Conservation (phyloP, 2,113 vertebrate species). For the Oncorhynchus gorbuscha region DNA sequence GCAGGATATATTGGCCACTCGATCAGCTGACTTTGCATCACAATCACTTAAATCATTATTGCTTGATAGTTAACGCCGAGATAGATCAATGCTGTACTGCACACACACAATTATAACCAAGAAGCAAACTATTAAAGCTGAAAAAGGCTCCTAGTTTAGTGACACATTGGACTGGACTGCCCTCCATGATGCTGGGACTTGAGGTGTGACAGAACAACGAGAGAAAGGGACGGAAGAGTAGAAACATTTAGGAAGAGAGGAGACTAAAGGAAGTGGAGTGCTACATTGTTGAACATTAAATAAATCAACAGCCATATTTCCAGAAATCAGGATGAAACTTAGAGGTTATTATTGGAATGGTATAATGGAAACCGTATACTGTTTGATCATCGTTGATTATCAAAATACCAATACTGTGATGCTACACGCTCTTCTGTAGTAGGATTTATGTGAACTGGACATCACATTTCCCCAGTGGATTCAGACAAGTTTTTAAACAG, state of each 20-base stretch:
- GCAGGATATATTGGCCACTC: constrained; percentile 51
- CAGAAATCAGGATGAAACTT: constrained; percentile 40
- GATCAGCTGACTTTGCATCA: constrained; percentile 57
- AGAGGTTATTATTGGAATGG: constrained; percentile 40
- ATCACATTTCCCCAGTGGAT: constrained; percentile 22
- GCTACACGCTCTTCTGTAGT: constrained; percentile 60
- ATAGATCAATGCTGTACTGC: constrained; percentile 50
- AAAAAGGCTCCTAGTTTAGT: constrained; percentile 38
- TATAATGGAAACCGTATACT: constrained; percentile 61
- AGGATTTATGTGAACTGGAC: constrained; percentile 19
- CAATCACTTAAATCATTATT: constrained; percentile 70
- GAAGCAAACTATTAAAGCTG: constrained; percentile 62
- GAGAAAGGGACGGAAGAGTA: constrained; percentile 26
- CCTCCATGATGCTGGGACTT: constrained; percentile 26
- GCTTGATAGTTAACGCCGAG: constrained; percentile 71
- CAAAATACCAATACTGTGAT: constrained; percentile 50
- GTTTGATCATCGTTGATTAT: constrained; percentile 51
- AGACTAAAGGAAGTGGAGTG: constrained; percentile 38
- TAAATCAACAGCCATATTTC: constrained; percentile 56
- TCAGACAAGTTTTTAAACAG: constrained; percentile 10
- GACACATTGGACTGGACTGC: constrained; percentile 26
- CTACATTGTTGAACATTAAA: constrained; percentile 64
- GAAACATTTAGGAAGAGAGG: constrained; percentile 49
- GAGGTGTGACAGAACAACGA: constrained; percentile 45
- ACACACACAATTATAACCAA: constrained; percentile 42